Base-by-base conservation (phyloP, 2,888 invertebrate genomes). In the Sisyra terminalis region DNA sequence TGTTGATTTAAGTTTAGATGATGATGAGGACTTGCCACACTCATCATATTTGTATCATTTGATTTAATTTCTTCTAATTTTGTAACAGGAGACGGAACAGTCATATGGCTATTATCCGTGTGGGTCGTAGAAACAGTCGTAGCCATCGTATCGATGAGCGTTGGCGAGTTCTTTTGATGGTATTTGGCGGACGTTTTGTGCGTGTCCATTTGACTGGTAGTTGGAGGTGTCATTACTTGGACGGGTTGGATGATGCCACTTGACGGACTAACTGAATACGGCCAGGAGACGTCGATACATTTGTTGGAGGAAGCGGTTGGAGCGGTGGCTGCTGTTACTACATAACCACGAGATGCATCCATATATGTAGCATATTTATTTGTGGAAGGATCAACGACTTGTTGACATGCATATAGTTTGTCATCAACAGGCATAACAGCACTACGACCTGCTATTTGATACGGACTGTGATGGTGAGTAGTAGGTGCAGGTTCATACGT, bases 341-440 rank as follows among this genome's bases (percentile, higher is more conserved):
- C 72, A 64, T 61, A 66, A 14, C 73, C 61, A 45, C 73, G 63
- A 15, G 65, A 66, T 45, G 65, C 61, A 43, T 75, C 75, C 10
- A 70, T 70, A 47, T 74, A 74, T 0, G 71, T 60, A 40, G 72
- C 69, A 46, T 74, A 71, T 51, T 70, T 67, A 46, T 64, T 62
- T 0, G 71, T 66, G 2, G 76, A 71, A 48, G 76, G 67, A 46
- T 80, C 71, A 38, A 66, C 57, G 49, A 65, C 59, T 60, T 73
- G 64, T 57, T 72, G 67, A 51, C 73, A 74, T 38, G 73, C 65
- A 55, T 80, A 80, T 3, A 73, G 55, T 53, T 75, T 73, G 42
- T 75, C 72, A 41, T 70, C 70, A 2, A 67, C 61, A 43, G 65
- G 57, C 56, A 59, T 66, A 2, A 61, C 58, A 10, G 60, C 49